These are phyloP conservation scores for Agrenia bidenticulata DNA, from an alignment of 2,888 invertebrate genomes.

Conservation along the genomic window DNA sequence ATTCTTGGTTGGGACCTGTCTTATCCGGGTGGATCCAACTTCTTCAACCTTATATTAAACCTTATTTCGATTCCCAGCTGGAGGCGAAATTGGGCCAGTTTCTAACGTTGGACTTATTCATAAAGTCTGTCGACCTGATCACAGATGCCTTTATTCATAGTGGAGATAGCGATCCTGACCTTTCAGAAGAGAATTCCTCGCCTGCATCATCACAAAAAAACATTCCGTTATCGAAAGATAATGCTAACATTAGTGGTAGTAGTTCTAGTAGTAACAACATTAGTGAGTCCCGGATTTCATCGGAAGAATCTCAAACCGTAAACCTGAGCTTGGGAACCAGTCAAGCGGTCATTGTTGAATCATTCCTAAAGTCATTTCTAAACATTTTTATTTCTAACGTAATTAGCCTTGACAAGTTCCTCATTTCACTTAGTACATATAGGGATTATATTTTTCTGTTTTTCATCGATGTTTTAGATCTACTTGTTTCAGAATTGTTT, in stretches of 20 bases:
- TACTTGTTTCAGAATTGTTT: conserved; percentile 33
- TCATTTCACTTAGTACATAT: conserved; percentile 27
- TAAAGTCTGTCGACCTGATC: conserved; percentile 42
- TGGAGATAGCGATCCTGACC: conserved; percentile 7
- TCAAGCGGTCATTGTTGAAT: background rate
- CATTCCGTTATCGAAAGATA: background rate
- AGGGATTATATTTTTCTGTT: conserved; percentile 47
- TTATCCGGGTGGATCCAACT: conserved; percentile 38
- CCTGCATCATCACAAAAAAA: background rate
- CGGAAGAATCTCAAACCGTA: background rate
- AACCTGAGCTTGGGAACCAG: background rate
- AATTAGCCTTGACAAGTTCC: conserved; percentile 35
- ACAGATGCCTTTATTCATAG: conserved; percentile 38
- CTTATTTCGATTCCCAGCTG: conserved; percentile 31
- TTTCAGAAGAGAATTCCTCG: background rate
- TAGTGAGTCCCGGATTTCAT: background rate
- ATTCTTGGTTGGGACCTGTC: conserved; percentile 34
- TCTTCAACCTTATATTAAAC: conserved; percentile 45
- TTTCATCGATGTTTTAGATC: conserved; percentile 50
- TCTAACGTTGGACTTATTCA: conserved; percentile 38
- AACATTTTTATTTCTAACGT: conserved; percentile 28
- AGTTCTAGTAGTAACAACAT: conserved; percentile 14
- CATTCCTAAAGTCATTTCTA: conserved; percentile 21
- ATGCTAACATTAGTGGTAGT: background rate
- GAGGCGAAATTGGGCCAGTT: conserved; percentile 28